A percentile compares a stretch with the other conserved stretches of the same genome.
These are phyloP conservation scores for Aphelinus atriplicis DNA, from an alignment of 1,140 invertebrate species.

Conservation along the genomic window DNA sequence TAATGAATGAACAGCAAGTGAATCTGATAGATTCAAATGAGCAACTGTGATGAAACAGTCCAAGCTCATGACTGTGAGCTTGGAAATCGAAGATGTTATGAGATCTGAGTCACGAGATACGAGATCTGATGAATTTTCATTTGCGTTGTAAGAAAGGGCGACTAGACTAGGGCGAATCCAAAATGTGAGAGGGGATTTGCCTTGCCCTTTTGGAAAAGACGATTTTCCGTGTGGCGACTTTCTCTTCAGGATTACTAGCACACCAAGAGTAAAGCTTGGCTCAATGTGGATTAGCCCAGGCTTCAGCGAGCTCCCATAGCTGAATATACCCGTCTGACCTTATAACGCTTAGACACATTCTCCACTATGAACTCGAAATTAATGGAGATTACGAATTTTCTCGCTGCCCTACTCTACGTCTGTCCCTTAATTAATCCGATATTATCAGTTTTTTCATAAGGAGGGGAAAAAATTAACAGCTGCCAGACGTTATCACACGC, in stretches of 20 bases:
- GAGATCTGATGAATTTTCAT: neutral
- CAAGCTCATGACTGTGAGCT: too few relatives aligned
- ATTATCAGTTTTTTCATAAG: too few relatives aligned
- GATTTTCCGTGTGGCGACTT: conserved; percentile 19
- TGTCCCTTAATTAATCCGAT: too few relatives aligned
- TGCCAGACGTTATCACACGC: too few relatives aligned
- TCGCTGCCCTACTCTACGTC: neutral
- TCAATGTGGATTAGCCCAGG: conserved; percentile 29
- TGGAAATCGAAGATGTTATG: too few relatives aligned
- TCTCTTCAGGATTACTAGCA: conserved; percentile 23
- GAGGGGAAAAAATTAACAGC: too few relatives aligned
- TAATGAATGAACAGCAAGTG: too few relatives aligned
- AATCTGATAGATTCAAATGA: too few relatives aligned
- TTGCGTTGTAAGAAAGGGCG: neutral
- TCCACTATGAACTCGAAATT: conserved; percentile 18
- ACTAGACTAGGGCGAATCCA: neutral
- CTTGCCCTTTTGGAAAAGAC: neutral
- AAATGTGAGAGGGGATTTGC: conserved; percentile 8
- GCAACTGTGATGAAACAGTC: too few relatives aligned
- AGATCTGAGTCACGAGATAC: too few relatives aligned
- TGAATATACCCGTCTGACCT: conserved; percentile 3
- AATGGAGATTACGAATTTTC: conserved; percentile 7
- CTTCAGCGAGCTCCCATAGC: neutral
- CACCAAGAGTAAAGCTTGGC: conserved; percentile 25
- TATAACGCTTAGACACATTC: conserved; percentile 21